These are phyloP conservation scores for Sebastes glaucus DNA, from an alignment of 2,797 vertebrate species.

Conservation along the genomic window DNA sequence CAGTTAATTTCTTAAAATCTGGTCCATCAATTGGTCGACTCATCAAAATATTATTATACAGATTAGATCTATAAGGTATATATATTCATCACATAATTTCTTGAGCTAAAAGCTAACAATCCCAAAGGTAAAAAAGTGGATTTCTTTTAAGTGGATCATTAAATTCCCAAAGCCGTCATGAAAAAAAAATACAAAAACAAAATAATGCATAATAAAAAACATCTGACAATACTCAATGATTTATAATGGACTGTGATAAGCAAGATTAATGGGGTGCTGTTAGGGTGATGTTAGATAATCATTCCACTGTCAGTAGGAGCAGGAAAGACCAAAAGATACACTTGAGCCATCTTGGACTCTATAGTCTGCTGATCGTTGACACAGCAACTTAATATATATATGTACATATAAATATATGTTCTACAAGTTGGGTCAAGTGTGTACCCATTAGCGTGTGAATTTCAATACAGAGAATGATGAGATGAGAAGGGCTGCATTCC, in stretches of 20 bases:
- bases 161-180: background rate
- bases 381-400: background rate
- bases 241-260: constrained; percentile 65
- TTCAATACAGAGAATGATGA: constrained; percentile 45
- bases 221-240: constrained; percentile 20
- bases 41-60: background rate
- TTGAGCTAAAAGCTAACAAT: background rate
- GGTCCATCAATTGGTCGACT: background rate
- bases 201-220: constrained; percentile 3
- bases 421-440: constrained; percentile 9
- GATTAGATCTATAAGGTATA: background rate
- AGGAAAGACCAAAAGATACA: constrained; percentile 20
- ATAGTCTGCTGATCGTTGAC: background rate
- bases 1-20: background rate
- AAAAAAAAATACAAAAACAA: background rate
- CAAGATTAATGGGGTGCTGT: constrained; percentile 70
- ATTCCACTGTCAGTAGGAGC: constrained; percentile 70
- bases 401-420: background rate
- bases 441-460: constrained; percentile 20
- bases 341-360: background rate
- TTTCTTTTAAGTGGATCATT: background rate
- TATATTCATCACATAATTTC: background rate
- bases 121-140: background rate
- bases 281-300: constrained; percentile 75
- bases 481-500: constrained; percentile 71